Evolutionary conservation across 2,113 vertebrate species (phyloP).

Genomic region (Columba livia): DNA sequence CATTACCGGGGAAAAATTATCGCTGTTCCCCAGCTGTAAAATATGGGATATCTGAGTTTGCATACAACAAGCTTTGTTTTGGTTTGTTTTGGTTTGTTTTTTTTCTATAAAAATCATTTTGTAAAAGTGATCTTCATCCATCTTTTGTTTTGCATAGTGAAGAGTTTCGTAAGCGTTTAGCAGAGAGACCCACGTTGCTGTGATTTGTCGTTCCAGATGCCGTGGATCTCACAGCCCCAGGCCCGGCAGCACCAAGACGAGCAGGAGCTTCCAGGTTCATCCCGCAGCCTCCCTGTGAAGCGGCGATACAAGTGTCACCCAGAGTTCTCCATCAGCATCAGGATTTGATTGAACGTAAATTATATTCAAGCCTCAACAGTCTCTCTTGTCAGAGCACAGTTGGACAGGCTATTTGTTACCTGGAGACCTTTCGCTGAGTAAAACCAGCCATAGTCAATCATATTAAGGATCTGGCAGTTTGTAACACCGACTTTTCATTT

Average conservation of each 20-base stretch:
- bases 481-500: constrained; percentile 15
- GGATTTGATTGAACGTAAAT: constrained; percentile 10
- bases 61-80: neutral
- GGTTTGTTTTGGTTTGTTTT: neutral
- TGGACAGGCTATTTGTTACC: constrained; percentile 45
- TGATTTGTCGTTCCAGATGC: neutral
- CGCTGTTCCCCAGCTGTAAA: neutral
- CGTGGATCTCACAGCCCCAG: neutral
- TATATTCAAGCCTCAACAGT: neutral
- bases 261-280: neutral
- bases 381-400: constrained; percentile 39
- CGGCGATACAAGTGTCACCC: neutral
- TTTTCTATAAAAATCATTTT: neutral
- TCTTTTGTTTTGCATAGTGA: neutral
- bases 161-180: neutral
- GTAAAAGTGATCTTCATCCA: neutral
- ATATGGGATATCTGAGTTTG: neutral
- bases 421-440: constrained; percentile 45
- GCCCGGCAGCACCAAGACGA: neutral
- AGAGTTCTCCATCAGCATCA: constrained; percentile 36
- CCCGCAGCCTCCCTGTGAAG: neutral
- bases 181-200: neutral
- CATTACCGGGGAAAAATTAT: neutral
- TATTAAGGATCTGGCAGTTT: constrained; percentile 33
- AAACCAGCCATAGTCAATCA: constrained; percentile 50